Evolutionary conservation across 2,113 vertebrate species (phyloP), one percentile per base, ranked within the genome.

Genomic region (Coregonus clupeaformis): DNA sequence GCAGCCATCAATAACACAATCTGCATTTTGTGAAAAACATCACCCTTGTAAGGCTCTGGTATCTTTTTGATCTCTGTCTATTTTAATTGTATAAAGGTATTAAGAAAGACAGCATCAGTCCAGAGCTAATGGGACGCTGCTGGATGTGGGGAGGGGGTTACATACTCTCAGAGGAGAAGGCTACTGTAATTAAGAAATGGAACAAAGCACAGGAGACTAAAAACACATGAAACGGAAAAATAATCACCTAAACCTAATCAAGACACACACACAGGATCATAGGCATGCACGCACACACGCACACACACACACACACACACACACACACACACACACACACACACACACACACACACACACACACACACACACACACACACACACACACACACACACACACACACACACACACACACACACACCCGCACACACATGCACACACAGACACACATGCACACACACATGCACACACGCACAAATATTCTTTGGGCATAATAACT

Each of bases 71-170:
- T 94, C 89, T 90, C 69, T 27, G 49, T 63, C 77, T 64, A 6
- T 80, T 91, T 92, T 92, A 93, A 93, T 93, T 92, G 86, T 91
- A 87, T 85, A 85, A 91, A 92, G 90, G 89, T 90, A 87, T 76
- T 80, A 14, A 42, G 59, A 83, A 73, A 86, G 81, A 76, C 71
- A 78, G 85, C 76, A 74, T n/a, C 74, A 83, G 78, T 88, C 78
- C 65, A 45, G 77, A 84, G 80, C 87, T 92, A 92, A 91, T 91
- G 87, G 87, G 92, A 83, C 90, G 90, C 87, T 86, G 87, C 79
- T 83, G 82, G 86, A 85, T 75, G 85, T 83, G 81, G 82, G 87
- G 84, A 84, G 86, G 32, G 72, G 72, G 87, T 83, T 86, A 71
- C 80, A 77, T 55, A 18, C 88, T 92, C 89, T 93, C 92, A n/a